Percentiles rank a stretch among this genome's conserved stretches.
Conservation (phyloP, 2,797 vertebrate genomes). For the Chaenodraco wilsoni region DNA sequence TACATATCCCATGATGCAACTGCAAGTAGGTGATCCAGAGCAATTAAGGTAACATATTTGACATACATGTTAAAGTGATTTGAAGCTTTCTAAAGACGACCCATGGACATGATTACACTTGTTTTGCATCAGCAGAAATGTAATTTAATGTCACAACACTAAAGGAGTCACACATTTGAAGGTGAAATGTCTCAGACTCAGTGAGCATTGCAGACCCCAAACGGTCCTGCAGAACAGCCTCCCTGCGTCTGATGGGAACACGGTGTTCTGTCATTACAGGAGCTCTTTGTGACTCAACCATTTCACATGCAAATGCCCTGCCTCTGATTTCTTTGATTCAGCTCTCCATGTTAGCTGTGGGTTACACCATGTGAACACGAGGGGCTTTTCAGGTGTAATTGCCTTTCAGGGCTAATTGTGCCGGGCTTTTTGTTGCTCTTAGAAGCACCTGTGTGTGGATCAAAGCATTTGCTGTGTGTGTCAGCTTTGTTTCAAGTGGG, state of each 20-base stretch:
- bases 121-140: background rate
- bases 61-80: too few species aligned
- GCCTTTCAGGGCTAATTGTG: constrained; percentile 82
- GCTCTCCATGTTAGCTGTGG: constrained; percentile 72
- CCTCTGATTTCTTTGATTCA: constrained; percentile 80
- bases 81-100: background rate
- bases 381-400: constrained; percentile 82
- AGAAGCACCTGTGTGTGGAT: constrained; percentile 84
- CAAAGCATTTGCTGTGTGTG: constrained; percentile 80
- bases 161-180: constrained; percentile 7
- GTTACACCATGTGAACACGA: constrained; percentile 60
- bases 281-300: constrained; percentile 78
- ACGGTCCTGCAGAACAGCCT: constrained; percentile 12
- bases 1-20: constrained; percentile 1
- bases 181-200: constrained; percentile 13
- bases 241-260: constrained; percentile 68
- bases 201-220: constrained; percentile 23
- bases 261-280: constrained; percentile 54
- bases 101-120: background rate
- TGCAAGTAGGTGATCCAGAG: background rate
- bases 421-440: constrained; percentile 72
- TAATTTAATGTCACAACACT: background rate
- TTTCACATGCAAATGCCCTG: constrained; percentile 83
- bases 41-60: background rate
- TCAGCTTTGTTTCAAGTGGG: constrained; percentile 77